Conservation (phyloP, 2,888 invertebrate species). For the Therioaphis trifolii region DNA sequence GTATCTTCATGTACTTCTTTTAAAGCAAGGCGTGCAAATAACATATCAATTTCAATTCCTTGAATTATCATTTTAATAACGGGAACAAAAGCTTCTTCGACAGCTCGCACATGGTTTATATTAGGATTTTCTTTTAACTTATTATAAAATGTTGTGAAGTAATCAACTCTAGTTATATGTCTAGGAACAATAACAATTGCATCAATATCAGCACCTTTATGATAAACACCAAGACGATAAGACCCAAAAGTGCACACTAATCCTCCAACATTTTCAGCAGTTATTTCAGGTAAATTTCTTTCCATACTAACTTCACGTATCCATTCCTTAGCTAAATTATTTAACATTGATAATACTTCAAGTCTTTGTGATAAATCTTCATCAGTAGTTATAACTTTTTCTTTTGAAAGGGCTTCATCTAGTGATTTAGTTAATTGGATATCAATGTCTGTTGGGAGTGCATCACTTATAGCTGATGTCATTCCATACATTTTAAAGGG, state of each 20-base stretch:
- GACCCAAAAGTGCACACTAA: constrained; percentile 99
- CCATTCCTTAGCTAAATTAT: constrained; percentile 93
- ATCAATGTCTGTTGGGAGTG: constrained; percentile 84
- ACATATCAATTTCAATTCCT: constrained; percentile 97
- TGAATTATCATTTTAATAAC: constrained; percentile 99
- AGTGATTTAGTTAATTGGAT: constrained; percentile 80
- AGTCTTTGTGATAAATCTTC: constrained; percentile 75
- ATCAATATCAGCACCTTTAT: constrained; percentile 98
- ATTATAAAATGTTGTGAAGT: constrained; percentile 95
- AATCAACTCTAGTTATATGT: constrained; percentile 92
- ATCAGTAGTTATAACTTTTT: constrained; percentile 90
- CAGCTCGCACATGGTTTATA: constrained; percentile 86
- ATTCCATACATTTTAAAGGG: constrained; percentile 74
- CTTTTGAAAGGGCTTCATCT: constrained; percentile 82
- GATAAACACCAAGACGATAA: constrained; percentile 94
- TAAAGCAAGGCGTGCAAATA: constrained; percentile 94
- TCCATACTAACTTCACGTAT: constrained; percentile 88
- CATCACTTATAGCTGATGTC: constrained; percentile 93
- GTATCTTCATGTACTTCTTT: constrained; percentile 91
- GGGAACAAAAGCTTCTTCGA: constrained; percentile 98
- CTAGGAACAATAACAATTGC: constrained; percentile 97
- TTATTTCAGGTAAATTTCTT: constrained; percentile 89
- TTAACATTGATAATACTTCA: constrained; percentile 79
- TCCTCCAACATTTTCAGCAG: constrained; percentile 92
- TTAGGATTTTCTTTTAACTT: constrained; percentile 87